phyloP scores from a whole-genome alignment of 2,113 vertebrate species.

The Xiphophorus hellerii region DNA sequence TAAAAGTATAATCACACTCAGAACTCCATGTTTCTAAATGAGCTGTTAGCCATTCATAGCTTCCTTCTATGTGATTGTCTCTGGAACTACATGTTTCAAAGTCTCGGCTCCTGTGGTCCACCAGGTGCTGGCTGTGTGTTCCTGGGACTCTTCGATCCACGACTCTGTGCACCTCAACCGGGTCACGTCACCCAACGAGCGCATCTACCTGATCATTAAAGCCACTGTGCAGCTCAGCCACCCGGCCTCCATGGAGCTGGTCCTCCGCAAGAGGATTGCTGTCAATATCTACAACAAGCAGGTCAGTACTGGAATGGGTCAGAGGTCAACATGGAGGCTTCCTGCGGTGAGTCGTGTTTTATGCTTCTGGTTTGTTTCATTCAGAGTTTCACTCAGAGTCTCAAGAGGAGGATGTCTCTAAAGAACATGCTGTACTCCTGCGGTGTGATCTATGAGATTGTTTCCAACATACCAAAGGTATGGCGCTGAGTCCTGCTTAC shows the following conservation, averaged over 20 bases:
- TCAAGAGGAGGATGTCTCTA: conserved; percentile 95
- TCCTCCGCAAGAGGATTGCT: conserved; percentile 93
- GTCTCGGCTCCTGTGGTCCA: background rate
- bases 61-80: background rate
- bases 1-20: too few species aligned
- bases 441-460: conserved; percentile 96
- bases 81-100: background rate
- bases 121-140: conserved; percentile 91
- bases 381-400: conserved; percentile 98
- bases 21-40: too few species aligned
- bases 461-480: conserved; percentile 99
- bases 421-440: conserved; percentile 92
- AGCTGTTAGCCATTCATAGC: background rate
- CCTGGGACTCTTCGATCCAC: conserved; percentile 98
- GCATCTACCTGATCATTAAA: conserved; percentile 95
- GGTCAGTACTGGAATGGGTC: conserved; percentile 68
- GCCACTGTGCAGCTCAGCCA: conserved; percentile 96
- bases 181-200: conserved; percentile 90
- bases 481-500: background rate
- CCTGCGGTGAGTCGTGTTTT: background rate
- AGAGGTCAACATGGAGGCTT: background rate
- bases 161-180: conserved; percentile 94
- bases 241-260: conserved; percentile 94
- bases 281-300: conserved; percentile 99
- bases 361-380: conserved; percentile 4